Evolutionary conservation across 2,113 vertebrate species (phyloP).

Genomic region (Charina bottae): DNA sequence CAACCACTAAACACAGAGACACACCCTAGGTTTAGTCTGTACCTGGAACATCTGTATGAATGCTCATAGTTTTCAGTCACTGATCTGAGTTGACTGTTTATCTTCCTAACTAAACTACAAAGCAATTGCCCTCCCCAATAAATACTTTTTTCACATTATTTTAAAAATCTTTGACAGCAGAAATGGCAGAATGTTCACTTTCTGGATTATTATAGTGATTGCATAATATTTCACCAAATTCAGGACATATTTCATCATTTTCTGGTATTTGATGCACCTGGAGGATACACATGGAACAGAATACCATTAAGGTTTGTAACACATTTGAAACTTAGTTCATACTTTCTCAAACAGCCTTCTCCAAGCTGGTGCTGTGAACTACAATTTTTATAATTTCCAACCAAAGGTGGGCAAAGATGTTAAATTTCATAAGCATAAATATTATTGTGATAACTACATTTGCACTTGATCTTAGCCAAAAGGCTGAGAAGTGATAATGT

Average conservation of each 20-base stretch:
- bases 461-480: too few species aligned
- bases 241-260: conserved; percentile 47
- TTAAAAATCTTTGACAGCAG: conserved; percentile 23
- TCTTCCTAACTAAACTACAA: conserved; percentile 31
- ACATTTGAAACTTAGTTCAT: not conserved
- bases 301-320: not conserved
- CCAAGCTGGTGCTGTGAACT: too few species aligned
- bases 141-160: conserved; percentile 39
- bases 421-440: conserved; percentile 13
- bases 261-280: conserved; percentile 36
- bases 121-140: conserved; percentile 23
- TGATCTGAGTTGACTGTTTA: conserved; percentile 23
- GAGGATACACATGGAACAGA: not conserved
- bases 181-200: conserved; percentile 41
- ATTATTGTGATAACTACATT: not conserved
- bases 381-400: too few species aligned
- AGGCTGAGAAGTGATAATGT: not conserved
- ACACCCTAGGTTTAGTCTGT: not conserved
- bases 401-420: not conserved
- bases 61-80: conserved; percentile 24
- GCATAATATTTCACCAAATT: conserved; percentile 28
- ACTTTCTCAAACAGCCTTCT: not conserved
- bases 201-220: conserved; percentile 23
- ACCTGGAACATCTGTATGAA: conserved; percentile 33
- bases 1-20: not conserved